These are phyloP conservation scores for Coranthus polyacanthus DNA, from an alignment of 2,797 vertebrate species.

Conservation along the genomic window DNA sequence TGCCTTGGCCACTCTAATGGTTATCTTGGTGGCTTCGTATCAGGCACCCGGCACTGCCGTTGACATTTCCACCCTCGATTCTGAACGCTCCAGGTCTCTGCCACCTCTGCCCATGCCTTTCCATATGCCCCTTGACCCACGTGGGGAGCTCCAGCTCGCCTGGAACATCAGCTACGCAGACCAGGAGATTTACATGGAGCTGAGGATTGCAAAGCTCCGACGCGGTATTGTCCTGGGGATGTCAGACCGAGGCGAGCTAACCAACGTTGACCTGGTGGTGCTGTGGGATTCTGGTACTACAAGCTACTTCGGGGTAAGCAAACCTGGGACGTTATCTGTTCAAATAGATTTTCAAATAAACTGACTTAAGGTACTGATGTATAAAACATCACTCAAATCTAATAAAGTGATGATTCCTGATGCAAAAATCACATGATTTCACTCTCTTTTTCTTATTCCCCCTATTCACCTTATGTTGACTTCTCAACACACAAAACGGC, in stretches of 20 bases:
- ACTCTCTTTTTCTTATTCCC: too few relatives aligned
- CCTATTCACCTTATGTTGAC: too few relatives aligned
- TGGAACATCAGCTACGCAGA: conserved; percentile 93
- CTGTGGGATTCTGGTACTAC: conserved; percentile 90
- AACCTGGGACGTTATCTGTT: not conserved
- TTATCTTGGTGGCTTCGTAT: conserved; percentile 92
- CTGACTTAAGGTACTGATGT: too few relatives aligned
- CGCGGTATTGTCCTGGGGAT: conserved; percentile 93
- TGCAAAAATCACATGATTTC: not conserved
- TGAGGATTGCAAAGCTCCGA: conserved; percentile 79
- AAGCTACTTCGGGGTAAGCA: conserved; percentile 78
- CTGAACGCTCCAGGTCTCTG: conserved; percentile 7
- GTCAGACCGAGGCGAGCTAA: conserved; percentile 91
- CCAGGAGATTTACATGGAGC: conserved; percentile 87
- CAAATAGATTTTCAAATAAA: not conserved
- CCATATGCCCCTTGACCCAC: conserved; percentile 89
- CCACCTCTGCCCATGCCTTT: conserved; percentile 86
- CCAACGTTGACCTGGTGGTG: conserved; percentile 90
- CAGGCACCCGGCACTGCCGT: conserved; percentile 81
- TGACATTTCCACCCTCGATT: conserved; percentile 77
- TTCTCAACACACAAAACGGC: too few relatives aligned
- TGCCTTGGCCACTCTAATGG: conserved; percentile 87
- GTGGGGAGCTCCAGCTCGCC: conserved; percentile 86
- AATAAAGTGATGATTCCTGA: too few relatives aligned
- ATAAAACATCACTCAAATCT: not conserved